Conservation (phyloP, 1,140 invertebrate species). For the Micrasema minimum region DNA sequence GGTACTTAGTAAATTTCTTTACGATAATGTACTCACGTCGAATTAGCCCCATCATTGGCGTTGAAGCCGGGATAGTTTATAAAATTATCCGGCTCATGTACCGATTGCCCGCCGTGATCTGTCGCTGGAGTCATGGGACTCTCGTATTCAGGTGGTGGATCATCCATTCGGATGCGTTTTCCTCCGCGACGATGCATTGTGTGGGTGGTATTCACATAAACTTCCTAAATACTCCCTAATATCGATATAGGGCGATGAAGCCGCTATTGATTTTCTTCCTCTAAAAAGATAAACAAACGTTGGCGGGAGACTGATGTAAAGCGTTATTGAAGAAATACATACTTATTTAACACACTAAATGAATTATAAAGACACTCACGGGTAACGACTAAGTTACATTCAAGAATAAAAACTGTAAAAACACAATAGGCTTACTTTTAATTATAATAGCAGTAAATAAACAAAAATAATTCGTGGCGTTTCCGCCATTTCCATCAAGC, state of each 20-base stretch:
- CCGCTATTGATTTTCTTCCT: constrained; percentile 24
- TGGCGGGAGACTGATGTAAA: constrained; percentile 14
- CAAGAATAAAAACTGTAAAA: no score
- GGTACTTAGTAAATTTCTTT: no score
- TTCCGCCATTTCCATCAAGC: neutral
- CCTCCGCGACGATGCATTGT: constrained; percentile 83
- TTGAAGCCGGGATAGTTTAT: constrained; percentile 61
- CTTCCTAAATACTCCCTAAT: neutral
- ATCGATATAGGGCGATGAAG: neutral
- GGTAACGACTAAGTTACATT: no score
- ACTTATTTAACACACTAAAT: neutral
- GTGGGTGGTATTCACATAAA: neutral
- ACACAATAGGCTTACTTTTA: no score
- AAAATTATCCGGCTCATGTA: constrained; percentile 61
- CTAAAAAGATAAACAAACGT: constrained; percentile 26
- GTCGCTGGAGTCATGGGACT: constrained; percentile 71
- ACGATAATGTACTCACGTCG: constrained; percentile 43
- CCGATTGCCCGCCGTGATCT: constrained; percentile 63
- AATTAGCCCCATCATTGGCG: constrained; percentile 46
- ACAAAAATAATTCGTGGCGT: neutral
- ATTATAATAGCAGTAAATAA: neutral
- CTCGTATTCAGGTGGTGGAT: constrained; percentile 87
- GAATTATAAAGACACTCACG: no score
- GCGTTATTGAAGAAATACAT: neutral
- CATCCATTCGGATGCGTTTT: constrained; percentile 91